A percentile compares a stretch with the other conserved stretches of the same genome.
These are phyloP conservation scores for Corythornis madagascariensis DNA, from an alignment of 2,113 vertebrate genomes.

Conservation along the genomic window DNA sequence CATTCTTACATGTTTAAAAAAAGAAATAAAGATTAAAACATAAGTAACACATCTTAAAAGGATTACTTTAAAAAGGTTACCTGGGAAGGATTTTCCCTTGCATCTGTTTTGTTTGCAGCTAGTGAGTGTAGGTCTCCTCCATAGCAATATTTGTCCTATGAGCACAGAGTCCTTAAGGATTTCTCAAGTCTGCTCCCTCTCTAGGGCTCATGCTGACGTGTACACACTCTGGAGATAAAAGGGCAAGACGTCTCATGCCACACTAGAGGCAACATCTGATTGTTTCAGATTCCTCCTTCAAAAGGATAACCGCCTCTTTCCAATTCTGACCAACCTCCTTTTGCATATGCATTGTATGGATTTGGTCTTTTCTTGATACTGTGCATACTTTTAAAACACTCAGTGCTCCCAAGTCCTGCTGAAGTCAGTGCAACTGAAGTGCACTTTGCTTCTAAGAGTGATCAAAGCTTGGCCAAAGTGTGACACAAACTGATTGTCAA, in stretches of 20 bases:
- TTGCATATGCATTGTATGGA: background rate
- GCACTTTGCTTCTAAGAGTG: background rate
- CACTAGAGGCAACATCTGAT: background rate
- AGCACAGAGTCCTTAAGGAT: background rate
- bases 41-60: background rate
- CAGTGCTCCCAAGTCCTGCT: background rate
- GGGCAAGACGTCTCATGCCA: background rate
- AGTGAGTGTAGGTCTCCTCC: background rate
- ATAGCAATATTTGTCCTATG: background rate
- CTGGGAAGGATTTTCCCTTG: background rate
- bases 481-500: background rate
- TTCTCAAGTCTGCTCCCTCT: background rate
- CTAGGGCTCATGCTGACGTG: rapidly evolving
- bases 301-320: background rate
- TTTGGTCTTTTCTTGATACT: background rate
- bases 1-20: background rate
- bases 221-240: background rate
- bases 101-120: conserved; percentile 1
- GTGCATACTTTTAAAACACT: background rate
- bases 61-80: background rate
- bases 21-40: background rate
- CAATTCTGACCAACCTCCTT: background rate
- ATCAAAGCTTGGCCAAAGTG: background rate
- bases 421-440: background rate
- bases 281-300: background rate